These are phyloP conservation scores for Rhagonycha lutea DNA, from an alignment of 2,888 invertebrate genomes.

Conservation along the genomic window DNA sequence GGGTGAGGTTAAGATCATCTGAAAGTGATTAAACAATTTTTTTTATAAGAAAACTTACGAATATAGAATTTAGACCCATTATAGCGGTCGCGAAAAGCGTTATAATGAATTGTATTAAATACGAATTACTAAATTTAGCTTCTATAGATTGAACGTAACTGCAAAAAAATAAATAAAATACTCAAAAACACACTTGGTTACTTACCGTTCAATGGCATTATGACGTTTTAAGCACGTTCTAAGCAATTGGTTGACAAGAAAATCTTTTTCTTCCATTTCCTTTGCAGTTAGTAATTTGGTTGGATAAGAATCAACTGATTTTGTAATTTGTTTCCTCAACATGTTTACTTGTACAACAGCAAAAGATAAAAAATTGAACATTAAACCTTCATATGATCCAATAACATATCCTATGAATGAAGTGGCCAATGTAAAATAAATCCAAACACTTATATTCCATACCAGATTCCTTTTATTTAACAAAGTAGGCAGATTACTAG, in stretches of 20 bases:
- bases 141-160: not conserved
- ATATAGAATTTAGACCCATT: not conserved
- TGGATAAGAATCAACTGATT: not conserved
- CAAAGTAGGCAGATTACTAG: not conserved
- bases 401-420: not conserved
- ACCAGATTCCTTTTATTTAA: not conserved
- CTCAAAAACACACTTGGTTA: no score
- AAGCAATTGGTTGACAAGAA: not conserved
- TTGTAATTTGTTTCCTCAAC: not conserved
- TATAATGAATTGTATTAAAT: not conserved
- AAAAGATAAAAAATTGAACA: not conserved
- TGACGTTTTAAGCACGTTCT: not conserved
- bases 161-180: no score
- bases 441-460: not conserved
- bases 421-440: not conserved
- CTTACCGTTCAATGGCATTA: not conserved
- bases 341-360: not conserved
- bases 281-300: not conserved
- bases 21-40: no score
- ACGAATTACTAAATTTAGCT: not conserved
- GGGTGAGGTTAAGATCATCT: no score
- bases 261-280: not conserved
- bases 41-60: not conserved
- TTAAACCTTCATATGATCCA: not conserved
- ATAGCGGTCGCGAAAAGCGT: not conserved